Base-by-base conservation (phyloP, 2,888 invertebrate species). In the Nasonia oneida region DNA sequence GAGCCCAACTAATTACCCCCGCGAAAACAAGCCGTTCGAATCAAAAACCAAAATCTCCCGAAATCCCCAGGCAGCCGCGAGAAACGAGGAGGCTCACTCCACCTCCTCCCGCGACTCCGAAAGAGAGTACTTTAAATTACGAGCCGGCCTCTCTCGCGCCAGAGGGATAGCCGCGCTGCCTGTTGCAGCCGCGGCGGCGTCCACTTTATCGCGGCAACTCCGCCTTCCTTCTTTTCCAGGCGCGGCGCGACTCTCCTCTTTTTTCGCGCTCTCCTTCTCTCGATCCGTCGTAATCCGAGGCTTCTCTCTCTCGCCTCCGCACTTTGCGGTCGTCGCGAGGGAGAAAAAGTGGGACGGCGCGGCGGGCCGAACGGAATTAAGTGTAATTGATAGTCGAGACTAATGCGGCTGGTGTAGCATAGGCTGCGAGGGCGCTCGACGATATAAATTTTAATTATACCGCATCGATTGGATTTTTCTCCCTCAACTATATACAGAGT, bases 371-470 rank as follows among this genome's bases (percentile, higher is more conserved):
- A 78, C 14, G 71, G 82, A 86, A 84, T 86, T 86, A 84, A 84
- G 81, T 57, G 85, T 87, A 86, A 87, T 87, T 86, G 85, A 87
- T 87, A 80, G 87, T 81, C 79, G 85, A 64, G 81, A 80, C 86
- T 86, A 87, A 87, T 86, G 77, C 80, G 87, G 70, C 75, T 74
- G 76, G 70, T 5, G 64, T 80, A 73, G 64, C 23, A 29, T 6
- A 64, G 47, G 18, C 14, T n/a, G 64, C 33, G 64, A 64, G 23
- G 79, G 70, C 47, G 33, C 78, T 86, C 84, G 82, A 82, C 4
- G 37, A 5, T 37, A 37, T 84, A 82, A 87, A 83, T 87, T 85
- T 85, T 87, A 87, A 85, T 87, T 85, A 83, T 76, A 78, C 67
- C 39, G 71, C 80, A 33, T 84, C 81, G 84, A 86, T 70, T 70